Evolutionary conservation across 2,113 vertebrate species (phyloP).

Genomic region (Heteronetta atricapilla): DNA sequence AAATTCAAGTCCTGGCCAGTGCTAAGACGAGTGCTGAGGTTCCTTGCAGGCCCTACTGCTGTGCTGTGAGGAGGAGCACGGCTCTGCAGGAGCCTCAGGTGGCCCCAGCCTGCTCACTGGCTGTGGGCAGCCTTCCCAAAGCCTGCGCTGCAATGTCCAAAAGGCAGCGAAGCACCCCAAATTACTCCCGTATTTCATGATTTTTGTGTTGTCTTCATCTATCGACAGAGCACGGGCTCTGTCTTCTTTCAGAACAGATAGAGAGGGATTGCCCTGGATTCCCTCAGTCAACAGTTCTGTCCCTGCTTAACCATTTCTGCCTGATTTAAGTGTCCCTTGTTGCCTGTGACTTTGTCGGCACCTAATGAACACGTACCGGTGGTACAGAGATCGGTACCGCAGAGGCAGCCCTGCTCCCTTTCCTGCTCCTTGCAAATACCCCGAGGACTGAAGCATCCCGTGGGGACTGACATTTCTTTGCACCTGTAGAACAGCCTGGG

Average conservation of each 20-base stretch:
- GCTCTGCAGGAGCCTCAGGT: background rate
- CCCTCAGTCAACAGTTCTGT: background rate
- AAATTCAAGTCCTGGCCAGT: background rate
- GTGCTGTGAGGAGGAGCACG: background rate
- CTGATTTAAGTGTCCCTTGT: background rate
- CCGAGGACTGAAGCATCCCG: background rate
- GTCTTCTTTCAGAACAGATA: background rate
- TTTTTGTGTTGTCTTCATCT: background rate
- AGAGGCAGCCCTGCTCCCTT: background rate
- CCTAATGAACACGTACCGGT: accelerated
- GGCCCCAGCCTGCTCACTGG: background rate
- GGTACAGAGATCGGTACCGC: background rate
- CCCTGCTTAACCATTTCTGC: background rate
- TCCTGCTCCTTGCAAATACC: background rate
- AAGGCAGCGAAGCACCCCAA: background rate
- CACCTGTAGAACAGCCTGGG: background rate
- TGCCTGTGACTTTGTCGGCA: background rate
- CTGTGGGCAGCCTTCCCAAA: background rate
- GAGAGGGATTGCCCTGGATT: background rate
- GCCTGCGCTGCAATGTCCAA: background rate
- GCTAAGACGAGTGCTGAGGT: background rate
- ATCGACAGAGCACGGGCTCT: background rate
- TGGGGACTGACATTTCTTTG: background rate
- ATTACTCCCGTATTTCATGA: background rate
- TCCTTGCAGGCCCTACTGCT: background rate